These are phyloP conservation scores for Pseudoips prasinana DNA, from an alignment of 2,888 invertebrate genomes.

Conservation along the genomic window DNA sequence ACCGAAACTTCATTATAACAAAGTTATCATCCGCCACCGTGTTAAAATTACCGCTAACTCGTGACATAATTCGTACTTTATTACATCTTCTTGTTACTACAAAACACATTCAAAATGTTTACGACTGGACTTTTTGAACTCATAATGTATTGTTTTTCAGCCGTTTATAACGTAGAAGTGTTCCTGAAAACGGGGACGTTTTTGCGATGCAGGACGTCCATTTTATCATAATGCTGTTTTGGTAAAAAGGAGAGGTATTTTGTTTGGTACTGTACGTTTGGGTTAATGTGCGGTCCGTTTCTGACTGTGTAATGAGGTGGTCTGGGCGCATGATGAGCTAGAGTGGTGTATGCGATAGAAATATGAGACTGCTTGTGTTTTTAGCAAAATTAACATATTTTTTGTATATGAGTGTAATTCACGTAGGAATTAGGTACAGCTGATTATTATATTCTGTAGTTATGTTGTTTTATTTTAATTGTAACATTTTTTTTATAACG, in stretches of 20 bases:
- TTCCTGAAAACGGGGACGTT: constrained; percentile 30
- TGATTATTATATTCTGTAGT: no score
- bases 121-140: constrained; percentile 29
- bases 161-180: constrained; percentile 32
- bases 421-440: no score
- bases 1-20: constrained; percentile 5
- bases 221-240: constrained; percentile 32
- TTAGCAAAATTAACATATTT: no score
- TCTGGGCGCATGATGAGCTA: constrained; percentile 1
- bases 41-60: constrained; percentile 14
- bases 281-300: constrained; percentile 28
- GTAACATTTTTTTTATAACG: no score
- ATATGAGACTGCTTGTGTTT: neutral
- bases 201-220: constrained; percentile 21
- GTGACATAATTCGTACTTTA: constrained; percentile 27
- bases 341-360: constrained; percentile 2
- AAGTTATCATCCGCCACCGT: constrained; percentile 10
- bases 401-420: no score
- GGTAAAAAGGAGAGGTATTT: constrained; percentile 29
- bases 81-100: constrained; percentile 22
- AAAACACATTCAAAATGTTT: constrained; percentile 28
- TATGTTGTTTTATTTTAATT: no score
- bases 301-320: constrained; percentile 27
- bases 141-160: constrained; percentile 34
- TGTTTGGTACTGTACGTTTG: constrained; percentile 26